A percentile compares a stretch with the other conserved stretches of the same genome.
These are phyloP conservation scores for Brachionus calyciflorus DNA, from an alignment of 1,140 invertebrate species.

Conservation along the genomic window DNA sequence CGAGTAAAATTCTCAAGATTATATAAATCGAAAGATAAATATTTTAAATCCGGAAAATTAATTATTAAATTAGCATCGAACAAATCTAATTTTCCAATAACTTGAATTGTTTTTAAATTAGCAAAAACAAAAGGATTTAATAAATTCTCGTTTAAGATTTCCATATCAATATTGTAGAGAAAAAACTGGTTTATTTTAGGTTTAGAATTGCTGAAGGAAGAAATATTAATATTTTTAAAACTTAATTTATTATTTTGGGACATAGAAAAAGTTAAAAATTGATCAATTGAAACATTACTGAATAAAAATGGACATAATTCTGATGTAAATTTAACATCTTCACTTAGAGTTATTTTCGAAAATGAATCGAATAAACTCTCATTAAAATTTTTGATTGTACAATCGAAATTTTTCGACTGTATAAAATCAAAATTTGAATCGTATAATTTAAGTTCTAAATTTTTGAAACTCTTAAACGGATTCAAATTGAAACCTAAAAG, in stretches of 20 bases:
- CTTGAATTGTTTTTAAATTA: neutral
- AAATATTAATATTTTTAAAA: neutral
- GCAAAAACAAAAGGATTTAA: neutral
- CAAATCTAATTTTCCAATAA: slow-evolving; percentile 5
- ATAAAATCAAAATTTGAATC: slow-evolving; percentile 18
- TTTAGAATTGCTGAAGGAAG: neutral
- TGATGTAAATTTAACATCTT: neutral
- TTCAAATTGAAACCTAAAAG: neutral
- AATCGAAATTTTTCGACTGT: too few species aligned
- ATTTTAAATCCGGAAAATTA: neutral
- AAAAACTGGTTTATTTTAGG: slow-evolving; percentile 9
- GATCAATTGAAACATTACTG: neutral
- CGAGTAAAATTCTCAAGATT: neutral
- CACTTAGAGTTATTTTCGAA: neutral
- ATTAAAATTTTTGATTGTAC: neutral
- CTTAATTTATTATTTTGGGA: neutral
- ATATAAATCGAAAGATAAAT: neutral
- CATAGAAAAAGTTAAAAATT: neutral
- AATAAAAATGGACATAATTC: neutral
- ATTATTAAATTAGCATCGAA: neutral
- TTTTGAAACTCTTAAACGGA: neutral
- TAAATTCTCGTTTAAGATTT: neutral
- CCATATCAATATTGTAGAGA: neutral
- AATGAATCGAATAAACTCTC: slow-evolving; percentile 1
- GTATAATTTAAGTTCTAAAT: slow-evolving; percentile 6